These are phyloP conservation scores for Liolophura sinensis DNA, from an alignment of 1,140 invertebrate species.

Conservation along the genomic window DNA sequence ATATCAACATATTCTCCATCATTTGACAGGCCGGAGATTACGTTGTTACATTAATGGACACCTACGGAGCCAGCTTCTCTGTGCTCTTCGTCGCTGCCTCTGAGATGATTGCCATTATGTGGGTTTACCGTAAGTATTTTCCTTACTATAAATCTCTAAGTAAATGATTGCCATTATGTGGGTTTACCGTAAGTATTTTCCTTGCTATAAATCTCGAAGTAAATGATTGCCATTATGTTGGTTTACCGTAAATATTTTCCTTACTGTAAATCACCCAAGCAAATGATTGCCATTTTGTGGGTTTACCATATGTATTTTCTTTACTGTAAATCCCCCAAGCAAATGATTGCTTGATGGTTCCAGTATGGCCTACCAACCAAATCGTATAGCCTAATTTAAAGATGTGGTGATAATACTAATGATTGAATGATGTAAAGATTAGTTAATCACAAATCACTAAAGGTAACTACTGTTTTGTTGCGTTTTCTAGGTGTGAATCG, in stretches of 20 bases:
- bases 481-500: slow-evolving; percentile 58
- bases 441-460: too few relatives aligned
- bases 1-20: too few relatives aligned
- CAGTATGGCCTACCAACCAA: too few relatives aligned
- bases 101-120: slow-evolving; percentile 57
- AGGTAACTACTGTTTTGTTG: not conserved
- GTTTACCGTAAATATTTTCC: slow-evolving; percentile 54
- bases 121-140: slow-evolving; percentile 57
- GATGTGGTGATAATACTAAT: too few relatives aligned
- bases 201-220: slow-evolving; percentile 42
- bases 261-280: slow-evolving; percentile 44
- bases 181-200: slow-evolving; percentile 56
- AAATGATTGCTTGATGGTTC: too few relatives aligned
- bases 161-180: slow-evolving; percentile 58
- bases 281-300: slow-evolving; percentile 58
- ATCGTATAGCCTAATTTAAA: too few relatives aligned
- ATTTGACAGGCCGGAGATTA: slow-evolving; percentile 57
- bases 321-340: too few relatives aligned
- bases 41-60: slow-evolving; percentile 59
- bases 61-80: slow-evolving; percentile 59
- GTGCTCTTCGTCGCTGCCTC: slow-evolving; percentile 57
- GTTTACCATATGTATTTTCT: slow-evolving; percentile 55
- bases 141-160: slow-evolving; percentile 40
- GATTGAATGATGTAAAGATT: too few relatives aligned
- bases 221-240: slow-evolving; percentile 58